phyloP scores from a whole-genome alignment of 2,797 vertebrate genomes.

The Cossypha dichroa region DNA sequence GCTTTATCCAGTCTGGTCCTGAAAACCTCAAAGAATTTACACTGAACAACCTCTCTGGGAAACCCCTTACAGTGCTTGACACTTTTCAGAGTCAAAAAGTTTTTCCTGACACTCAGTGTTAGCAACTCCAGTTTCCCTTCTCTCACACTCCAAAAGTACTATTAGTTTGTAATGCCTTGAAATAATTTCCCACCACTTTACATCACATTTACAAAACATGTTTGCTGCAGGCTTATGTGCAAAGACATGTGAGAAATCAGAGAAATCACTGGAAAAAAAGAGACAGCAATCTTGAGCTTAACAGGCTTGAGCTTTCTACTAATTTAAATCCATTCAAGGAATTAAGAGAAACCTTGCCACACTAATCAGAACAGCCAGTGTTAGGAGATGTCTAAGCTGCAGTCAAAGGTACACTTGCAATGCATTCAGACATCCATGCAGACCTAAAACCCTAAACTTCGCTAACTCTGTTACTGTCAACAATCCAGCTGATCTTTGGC shows the following conservation, averaged over 20 bases:
- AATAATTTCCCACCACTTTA: neutral
- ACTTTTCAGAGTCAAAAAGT: neutral
- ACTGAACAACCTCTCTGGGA: neutral
- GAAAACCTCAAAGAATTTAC: neutral
- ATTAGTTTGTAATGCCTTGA: neutral
- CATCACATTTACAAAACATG: neutral
- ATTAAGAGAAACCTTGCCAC: conserved; percentile 1
- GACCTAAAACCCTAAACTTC: neutral
- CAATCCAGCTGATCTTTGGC: neutral
- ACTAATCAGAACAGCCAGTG: neutral
- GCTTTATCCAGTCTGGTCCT: neutral
- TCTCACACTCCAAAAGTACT: neutral
- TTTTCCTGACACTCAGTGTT: neutral
- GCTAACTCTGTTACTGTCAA: neutral
- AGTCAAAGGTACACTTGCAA: neutral
- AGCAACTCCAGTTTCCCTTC: neutral
- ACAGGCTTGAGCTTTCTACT: neutral
- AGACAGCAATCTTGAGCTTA: neutral
- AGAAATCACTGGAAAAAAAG: neutral
- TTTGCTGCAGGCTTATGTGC: neutral
- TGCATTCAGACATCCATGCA: neutral
- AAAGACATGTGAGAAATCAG: neutral
- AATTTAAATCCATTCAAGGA: neutral
- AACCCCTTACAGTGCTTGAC: neutral
- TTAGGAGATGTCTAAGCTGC: neutral